Percentiles rank a stretch among this genome's conserved stretches.
Conservation (phyloP, 2,797 vertebrate genomes). For the Gila robusta region DNA sequence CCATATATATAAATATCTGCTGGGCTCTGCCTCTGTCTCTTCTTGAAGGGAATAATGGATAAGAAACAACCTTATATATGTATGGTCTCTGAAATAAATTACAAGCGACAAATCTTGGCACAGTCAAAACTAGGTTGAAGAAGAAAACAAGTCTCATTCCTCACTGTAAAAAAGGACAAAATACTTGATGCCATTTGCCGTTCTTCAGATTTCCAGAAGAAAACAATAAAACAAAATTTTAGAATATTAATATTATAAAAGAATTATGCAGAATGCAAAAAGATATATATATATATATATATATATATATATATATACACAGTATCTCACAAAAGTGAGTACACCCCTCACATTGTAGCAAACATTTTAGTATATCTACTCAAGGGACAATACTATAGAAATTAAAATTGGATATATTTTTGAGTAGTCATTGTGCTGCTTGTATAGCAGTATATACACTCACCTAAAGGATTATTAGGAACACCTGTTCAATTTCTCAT, state of each 20-base stretch:
- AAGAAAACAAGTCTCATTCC: neutral
- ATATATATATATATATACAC: no score
- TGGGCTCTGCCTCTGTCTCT: slow-evolving; percentile 22
- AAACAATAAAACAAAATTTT: neutral
- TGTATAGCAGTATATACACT: no score
- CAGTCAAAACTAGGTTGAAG: neutral
- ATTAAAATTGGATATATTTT: no score
- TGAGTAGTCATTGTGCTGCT: no score
- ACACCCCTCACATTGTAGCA: no score
- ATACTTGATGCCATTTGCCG: neutral
- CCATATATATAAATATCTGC: slow-evolving; percentile 18
- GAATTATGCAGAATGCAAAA: neutral
- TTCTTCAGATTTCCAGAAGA: neutral
- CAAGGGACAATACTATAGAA: no score
- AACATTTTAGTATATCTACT: no score
- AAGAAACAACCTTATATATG: neutral
- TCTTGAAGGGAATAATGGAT: neutral
- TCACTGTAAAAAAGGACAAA: neutral
- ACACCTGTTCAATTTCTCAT: no score
- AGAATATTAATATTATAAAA: neutral
- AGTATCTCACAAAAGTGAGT: no score
- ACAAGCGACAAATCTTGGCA: neutral
- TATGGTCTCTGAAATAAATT: neutral
- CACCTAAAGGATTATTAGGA: no score
- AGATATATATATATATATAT: neutral